These are phyloP conservation scores for Microcebus tavaratra DNA, from an alignment of 2,113 vertebrate genomes.

Conservation along the genomic window DNA sequence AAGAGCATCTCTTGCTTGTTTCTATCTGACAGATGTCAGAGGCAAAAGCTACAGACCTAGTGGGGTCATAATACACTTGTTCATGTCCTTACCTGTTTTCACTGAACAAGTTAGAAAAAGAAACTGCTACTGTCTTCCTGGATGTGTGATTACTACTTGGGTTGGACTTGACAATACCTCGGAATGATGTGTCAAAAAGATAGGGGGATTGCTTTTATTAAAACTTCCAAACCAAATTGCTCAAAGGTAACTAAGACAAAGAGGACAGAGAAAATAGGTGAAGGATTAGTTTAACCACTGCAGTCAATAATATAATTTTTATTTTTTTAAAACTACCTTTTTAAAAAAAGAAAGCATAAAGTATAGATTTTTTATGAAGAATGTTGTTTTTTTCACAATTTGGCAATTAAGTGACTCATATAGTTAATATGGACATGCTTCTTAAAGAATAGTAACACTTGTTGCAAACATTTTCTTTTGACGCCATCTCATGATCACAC, in stretches of 20 bases:
- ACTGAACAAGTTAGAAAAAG: slow-evolving; percentile 84
- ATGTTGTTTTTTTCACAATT: background rate
- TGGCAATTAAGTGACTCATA: background rate
- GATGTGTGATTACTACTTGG: slow-evolving; percentile 83
- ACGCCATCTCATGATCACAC: background rate
- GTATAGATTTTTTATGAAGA: background rate
- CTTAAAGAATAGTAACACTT: slow-evolving; percentile 36
- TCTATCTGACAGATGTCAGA: slow-evolving; percentile 91
- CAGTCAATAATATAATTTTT: background rate
- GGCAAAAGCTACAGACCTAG: slow-evolving; percentile 83
- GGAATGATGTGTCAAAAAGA: slow-evolving; percentile 50
- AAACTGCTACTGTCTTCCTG: slow-evolving; percentile 81
- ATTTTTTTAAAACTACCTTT: background rate
- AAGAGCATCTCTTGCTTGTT: slow-evolving; percentile 85
- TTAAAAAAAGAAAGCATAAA: background rate
- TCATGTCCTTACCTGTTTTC: slow-evolving; percentile 88
- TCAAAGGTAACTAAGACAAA: slow-evolving; percentile 35
- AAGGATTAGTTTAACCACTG: slow-evolving; percentile 14
- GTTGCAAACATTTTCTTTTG: slow-evolving; percentile 50
- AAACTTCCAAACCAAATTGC: background rate
- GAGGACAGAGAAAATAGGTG: background rate
- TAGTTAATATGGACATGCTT: background rate
- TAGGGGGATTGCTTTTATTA: slow-evolving; percentile 7
- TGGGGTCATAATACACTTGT: slow-evolving; percentile 84
- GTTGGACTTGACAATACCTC: slow-evolving; percentile 79